phyloP scores from a whole-genome alignment of 2,113 vertebrate genomes.

The Chitala chitala region DNA sequence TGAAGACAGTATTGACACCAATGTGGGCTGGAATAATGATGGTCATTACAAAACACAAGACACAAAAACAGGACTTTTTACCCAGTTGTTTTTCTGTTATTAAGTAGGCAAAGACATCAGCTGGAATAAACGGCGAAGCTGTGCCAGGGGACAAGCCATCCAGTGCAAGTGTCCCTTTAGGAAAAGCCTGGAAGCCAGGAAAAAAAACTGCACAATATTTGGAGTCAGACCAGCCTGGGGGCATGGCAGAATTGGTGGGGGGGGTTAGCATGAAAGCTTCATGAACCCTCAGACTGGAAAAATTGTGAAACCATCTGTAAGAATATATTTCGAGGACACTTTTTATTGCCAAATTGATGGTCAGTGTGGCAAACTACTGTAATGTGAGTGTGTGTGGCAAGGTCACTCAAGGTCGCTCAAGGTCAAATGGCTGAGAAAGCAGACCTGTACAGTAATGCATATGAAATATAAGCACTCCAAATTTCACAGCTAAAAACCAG shows the following conservation, averaged over 20 bases:
- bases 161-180: not conserved
- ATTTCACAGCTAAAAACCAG: conserved; percentile 39
- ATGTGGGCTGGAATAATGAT: not conserved
- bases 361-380: conserved; percentile 50
- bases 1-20: conserved; percentile 17
- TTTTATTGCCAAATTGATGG: conserved; percentile 39
- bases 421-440: conserved; percentile 48
- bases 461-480: conserved; percentile 49
- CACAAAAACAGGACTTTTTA: not conserved
- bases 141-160: not conserved
- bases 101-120: no score
- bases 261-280: not conserved
- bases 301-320: conserved; percentile 41
- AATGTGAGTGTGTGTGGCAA: conserved; percentile 59
- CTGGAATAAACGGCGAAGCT: not conserved
- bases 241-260: not conserved
- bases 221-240: conserved; percentile 14
- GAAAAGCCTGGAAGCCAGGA: not conserved
- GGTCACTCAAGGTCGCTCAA: conserved; percentile 65
- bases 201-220: not conserved
- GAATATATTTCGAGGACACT: conserved; percentile 39
- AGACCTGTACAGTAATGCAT: conserved; percentile 47
- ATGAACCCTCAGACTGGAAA: conserved; percentile 33
- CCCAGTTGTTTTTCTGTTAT: no score
- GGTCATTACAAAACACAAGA: conserved; percentile 7